Evolutionary conservation across 2,888 invertebrate genomes (phyloP).

Genomic region (Agrotis puta): DNA sequence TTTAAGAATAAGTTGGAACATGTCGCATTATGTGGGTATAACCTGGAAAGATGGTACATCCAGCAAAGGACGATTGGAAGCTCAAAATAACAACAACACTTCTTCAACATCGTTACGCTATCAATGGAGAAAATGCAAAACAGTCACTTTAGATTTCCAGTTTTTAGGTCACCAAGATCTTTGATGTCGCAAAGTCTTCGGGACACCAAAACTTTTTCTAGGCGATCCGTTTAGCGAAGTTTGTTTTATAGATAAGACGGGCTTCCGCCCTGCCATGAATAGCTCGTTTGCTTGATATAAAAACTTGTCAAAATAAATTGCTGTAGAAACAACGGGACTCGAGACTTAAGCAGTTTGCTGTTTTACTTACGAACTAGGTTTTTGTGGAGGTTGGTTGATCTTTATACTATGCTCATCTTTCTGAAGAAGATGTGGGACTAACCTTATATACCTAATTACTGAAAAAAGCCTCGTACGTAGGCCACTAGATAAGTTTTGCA

Average conservation of each 20-base stretch:
- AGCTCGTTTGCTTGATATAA: slow-evolving; percentile 58
- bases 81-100: neutral
- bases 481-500: too few species aligned
- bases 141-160: slow-evolving; percentile 21
- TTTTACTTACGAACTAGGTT: slow-evolving; percentile 27
- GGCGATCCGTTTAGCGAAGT: slow-evolving; percentile 57
- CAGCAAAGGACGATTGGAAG: neutral
- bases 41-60: neutral
- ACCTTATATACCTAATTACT: too few species aligned
- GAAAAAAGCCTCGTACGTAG: too few species aligned
- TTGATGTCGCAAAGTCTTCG: slow-evolving; percentile 49
- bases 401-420: neutral
- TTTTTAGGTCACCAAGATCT: slow-evolving; percentile 51
- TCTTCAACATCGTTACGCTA: slow-evolving; percentile 11
- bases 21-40: too few species aligned
- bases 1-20: neutral
- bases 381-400: slow-evolving; percentile 26
- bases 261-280: slow-evolving; percentile 56
- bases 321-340: slow-evolving; percentile 49
- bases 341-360: slow-evolving; percentile 37
- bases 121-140: slow-evolving; percentile 32
- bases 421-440: too few species aligned
- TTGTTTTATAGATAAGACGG: slow-evolving; percentile 58
- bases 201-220: slow-evolving; percentile 53
- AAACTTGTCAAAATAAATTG: slow-evolving; percentile 59